Evolutionary conservation across 1,140 invertebrate genomes (phyloP).

Genomic region (Drosophila kepulauana): DNA sequence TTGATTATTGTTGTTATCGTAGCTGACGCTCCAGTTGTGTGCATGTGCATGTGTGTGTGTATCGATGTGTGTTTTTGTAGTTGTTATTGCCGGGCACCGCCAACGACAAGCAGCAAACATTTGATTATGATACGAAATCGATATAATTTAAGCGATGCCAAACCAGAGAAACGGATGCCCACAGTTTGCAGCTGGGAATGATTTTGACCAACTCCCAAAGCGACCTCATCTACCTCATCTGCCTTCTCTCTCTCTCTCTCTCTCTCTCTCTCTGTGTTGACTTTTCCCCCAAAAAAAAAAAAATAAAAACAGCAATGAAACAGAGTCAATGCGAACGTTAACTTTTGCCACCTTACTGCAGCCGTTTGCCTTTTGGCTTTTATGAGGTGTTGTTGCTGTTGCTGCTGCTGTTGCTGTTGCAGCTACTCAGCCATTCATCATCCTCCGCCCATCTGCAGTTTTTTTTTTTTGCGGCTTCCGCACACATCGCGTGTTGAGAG

Average conservation of each 20-base stretch:
- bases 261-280: conserved; percentile 24
- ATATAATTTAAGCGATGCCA: conserved; percentile 83
- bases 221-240: too few species aligned
- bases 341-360: conserved; percentile 26
- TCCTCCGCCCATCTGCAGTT: conserved; percentile 36
- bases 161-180: conserved; percentile 55
- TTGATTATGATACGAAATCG: conserved; percentile 84
- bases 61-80: conserved; percentile 76
- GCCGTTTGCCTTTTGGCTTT: conserved; percentile 50
- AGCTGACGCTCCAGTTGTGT: conserved; percentile 51
- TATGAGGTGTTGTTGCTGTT: conserved; percentile 56
- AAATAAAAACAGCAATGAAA: conserved; percentile 11
- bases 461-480: conserved; percentile 40
- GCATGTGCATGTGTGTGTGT: conserved; percentile 60
- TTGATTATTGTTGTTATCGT: conserved; percentile 74
- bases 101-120: conserved; percentile 81
- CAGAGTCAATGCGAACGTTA: conserved; percentile 34
- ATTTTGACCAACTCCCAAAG: conserved; percentile 10
- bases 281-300: conserved; percentile 22
- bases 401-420: conserved; percentile 30
- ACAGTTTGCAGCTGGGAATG: conserved; percentile 29
- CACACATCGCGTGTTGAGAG: conserved; percentile 73
- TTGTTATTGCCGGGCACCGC: conserved; percentile 74
- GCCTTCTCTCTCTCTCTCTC: neutral
- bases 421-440: conserved; percentile 63